A percentile compares a stretch with the other conserved stretches of the same genome.
These are phyloP conservation scores for Eutrigla gurnardus DNA, from an alignment of 2,797 vertebrate species.

Conservation along the genomic window DNA sequence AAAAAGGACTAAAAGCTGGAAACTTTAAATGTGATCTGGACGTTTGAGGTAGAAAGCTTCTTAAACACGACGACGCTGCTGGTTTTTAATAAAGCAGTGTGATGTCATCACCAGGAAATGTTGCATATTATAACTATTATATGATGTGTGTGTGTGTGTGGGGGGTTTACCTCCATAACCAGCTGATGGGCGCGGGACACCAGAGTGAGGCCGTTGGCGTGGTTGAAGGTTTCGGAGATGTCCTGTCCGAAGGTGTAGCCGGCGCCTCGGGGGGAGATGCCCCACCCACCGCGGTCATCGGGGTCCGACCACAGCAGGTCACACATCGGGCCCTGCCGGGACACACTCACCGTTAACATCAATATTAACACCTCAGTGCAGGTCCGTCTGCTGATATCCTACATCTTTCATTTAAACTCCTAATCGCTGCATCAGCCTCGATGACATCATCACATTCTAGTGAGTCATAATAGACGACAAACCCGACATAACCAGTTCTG, in stretches of 20 bases:
- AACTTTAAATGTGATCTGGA: background rate
- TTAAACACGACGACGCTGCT: too few species aligned
- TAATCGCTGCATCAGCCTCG: too few species aligned
- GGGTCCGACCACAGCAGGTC: conserved; percentile 96
- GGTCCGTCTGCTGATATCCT: too few species aligned
- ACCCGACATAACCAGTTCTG: too few species aligned
- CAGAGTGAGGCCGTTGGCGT: conserved; percentile 95
- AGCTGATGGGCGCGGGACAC: conserved; percentile 97
- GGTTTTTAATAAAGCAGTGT: too few species aligned
- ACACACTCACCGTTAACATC: background rate
- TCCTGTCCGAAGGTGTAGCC: conserved; percentile 98
- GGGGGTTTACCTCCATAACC: conserved; percentile 92
- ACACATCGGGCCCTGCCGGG: conserved; percentile 94
- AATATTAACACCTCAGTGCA: background rate
- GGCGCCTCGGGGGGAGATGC: conserved; percentile 94
- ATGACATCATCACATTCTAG: too few species aligned
- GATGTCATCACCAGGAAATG: too few species aligned
- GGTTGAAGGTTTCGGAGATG: conserved; percentile 97
- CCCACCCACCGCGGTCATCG: conserved; percentile 95
- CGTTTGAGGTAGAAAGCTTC: too few species aligned
- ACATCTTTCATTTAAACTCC: too few species aligned
- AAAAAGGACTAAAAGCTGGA: background rate
- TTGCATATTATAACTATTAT: too few species aligned
- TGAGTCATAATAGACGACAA: too few species aligned
- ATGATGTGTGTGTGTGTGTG: background rate